Conservation (phyloP, 2,113 vertebrate genomes). For the Phasianus colchicus region DNA sequence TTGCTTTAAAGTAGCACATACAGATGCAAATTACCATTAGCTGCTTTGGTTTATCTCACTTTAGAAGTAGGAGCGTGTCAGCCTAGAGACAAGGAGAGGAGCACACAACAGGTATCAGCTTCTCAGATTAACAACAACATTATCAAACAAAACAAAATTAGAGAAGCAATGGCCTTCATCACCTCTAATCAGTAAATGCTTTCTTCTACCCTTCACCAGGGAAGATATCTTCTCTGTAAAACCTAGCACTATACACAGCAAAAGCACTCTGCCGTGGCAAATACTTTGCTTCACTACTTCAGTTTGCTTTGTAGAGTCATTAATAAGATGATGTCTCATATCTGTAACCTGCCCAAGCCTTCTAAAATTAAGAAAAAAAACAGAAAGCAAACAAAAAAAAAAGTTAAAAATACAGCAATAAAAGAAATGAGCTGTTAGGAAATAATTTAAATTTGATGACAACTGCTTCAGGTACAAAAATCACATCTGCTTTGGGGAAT, state of each 20-base stretch:
- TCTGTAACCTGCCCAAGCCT: neutral
- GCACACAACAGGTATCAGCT: neutral
- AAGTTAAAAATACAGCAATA: neutral
- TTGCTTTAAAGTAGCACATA: conserved; percentile 44
- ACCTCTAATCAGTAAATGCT: conserved; percentile 17
- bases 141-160: conserved; percentile 7
- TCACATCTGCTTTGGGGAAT: neutral
- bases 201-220: conserved; percentile 6
- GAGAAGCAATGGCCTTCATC: neutral
- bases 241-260: neutral
- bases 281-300: neutral
- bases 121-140: conserved; percentile 8
- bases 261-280: neutral
- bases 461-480: neutral
- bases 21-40: conserved; percentile 35
- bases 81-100: neutral
- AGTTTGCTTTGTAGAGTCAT: neutral
- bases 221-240: neutral
- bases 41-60: conserved; percentile 14
- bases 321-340: neutral
- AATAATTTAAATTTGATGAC: neutral
- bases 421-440: neutral
- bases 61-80: conserved; percentile 5
- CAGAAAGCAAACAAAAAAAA: neutral
- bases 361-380: neutral